Evolutionary conservation across 2,888 invertebrate genomes (phyloP), one percentile per base, ranked within the genome.

Genomic region (Coelinius sp.): DNA sequence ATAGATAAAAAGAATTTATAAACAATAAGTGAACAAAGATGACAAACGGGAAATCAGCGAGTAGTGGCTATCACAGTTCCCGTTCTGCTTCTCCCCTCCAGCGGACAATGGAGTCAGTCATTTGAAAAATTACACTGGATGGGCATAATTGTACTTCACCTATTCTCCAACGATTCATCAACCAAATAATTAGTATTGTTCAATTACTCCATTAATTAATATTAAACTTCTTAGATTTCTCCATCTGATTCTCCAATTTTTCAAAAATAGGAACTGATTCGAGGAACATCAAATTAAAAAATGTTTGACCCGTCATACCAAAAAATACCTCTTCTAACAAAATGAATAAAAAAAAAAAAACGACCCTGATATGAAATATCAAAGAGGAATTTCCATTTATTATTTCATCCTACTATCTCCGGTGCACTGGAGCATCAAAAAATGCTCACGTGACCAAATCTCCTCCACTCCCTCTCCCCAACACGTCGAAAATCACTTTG

Each of bases 401-500:
- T 31, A 59, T 59, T 59, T 31, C 7, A 27, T 56, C n/a, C n/a
- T n/a, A n/a, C 53, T 14, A 49, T 56, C 62, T 62, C 12, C 35
- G 22, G n/a, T 22, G 20, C n/a, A 35, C 3, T 27, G 25, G 17
- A 56, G 56, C 7, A n/a, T 62, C n/a, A 31, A 62, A 35, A 24
- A 14, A 14, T 56, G 10, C 12, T 56, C 25, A 56, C 56, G 27
- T 56, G 56, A 56, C n/a, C 56, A 56, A 27, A 56, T 6, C 14
- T n/a, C 14, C 24, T n/a, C 7, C 8, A 17, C 20, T 14, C 6
- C 41, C 12, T 22, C 53, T 49, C 3, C 14, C 35, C 35, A 22
- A 67, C 52, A 63, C 27, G 49, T 35, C 14, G 12, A 17, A 25
- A 70, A 63, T 64, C 63, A 53, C 63, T 63, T 25, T 14, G 22